Evolutionary conservation across 2,888 invertebrate species (phyloP), one percentile per base, ranked within the genome.

Genomic region (Ormyrus labotus): DNA sequence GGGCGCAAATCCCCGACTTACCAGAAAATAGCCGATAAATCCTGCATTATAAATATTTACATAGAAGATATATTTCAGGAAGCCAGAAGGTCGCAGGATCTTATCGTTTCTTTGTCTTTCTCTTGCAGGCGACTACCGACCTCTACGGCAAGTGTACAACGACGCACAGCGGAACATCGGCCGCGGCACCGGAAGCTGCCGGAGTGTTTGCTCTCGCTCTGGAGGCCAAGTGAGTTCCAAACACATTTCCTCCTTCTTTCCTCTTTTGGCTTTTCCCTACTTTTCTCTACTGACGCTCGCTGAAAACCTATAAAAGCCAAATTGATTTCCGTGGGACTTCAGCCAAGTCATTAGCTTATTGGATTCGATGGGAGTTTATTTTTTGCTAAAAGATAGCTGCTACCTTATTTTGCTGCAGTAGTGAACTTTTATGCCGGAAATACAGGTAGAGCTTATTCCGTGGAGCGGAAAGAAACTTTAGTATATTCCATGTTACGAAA

Each of bases 101-200:
- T 6, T 55, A n/a, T 10, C 34, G 34, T 34, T 34, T 34, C 34
- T 34, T 34, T 34, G 34, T 2, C 34, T 34, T 34, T 34, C 34
- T 34, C 34, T 34, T 60, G 5, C 87, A 95, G 95, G 99, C 99
- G 9, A 99, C 99, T 5, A 99, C 99, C 0, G 99, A 99, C 92
- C 92, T 99, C 84, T 99, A 99, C 91, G 99, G 99, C 6, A 97
- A 99, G 91, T 99, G 99, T 90, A 99, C 99, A 2, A 98, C 98
- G 51, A 98, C 98, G 0, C 99, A 99, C 92, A 99, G 99, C 0
- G 99, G 99, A 63, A 99, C 99, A 0, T 99, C 99, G 5, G 99
- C 99, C 0, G 99, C 99, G 0, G 99, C 99, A 7, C 99, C 99
- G 0, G 99, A 99, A 92, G 99, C 99, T 6, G 99, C 99, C 9